Evolutionary conservation across 2,113 vertebrate genomes (phyloP), one percentile per base, ranked within the genome.

Genomic region (Phodopus roborovskii): DNA sequence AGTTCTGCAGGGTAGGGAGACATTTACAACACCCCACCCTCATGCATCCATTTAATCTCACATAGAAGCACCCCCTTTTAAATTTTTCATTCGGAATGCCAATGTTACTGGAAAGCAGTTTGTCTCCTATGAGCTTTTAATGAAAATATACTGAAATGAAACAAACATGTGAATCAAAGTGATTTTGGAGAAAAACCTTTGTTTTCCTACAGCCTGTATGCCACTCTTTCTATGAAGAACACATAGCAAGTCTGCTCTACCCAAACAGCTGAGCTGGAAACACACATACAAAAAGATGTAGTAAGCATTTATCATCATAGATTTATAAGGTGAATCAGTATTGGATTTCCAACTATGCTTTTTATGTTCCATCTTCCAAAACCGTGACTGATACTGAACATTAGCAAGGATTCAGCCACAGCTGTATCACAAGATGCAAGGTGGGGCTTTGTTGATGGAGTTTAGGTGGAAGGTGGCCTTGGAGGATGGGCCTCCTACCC

Each of bases 311-410:
- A 39, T 39, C 92, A 70, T 84, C 42, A 30, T 9, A 73, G 81
- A 36, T 50, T 33, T 3, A 2, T 56, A 42, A 48, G 91, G 53
- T 90, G 81, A 94, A 93, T 88, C 81, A 90, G 17, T 53, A 48
- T 50, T 33, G 5, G 53, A 70, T 94, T 93, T 96, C 79, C 79
- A 33, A 81, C 71, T 92, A 7, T 50, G 13, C 62, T 94, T 82
- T 83, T 91, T 71, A 82, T 86, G 33, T 20, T 17, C 42, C 50
- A 9, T 90, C 91, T 95, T 93, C 78, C 33, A 74, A 74, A 93
- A 77, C 64, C 3, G 0, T 96, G 71, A 64, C 62, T 83, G 50
- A 73, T 73, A 56, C 30, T 95, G 85, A 60, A 22, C 60, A 56
- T 71, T 84, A 74, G 85, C 24, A 58, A 60, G 66, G 30, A 58